Conservation (phyloP, 2,113 vertebrate species). For the Crocuta crocuta region DNA sequence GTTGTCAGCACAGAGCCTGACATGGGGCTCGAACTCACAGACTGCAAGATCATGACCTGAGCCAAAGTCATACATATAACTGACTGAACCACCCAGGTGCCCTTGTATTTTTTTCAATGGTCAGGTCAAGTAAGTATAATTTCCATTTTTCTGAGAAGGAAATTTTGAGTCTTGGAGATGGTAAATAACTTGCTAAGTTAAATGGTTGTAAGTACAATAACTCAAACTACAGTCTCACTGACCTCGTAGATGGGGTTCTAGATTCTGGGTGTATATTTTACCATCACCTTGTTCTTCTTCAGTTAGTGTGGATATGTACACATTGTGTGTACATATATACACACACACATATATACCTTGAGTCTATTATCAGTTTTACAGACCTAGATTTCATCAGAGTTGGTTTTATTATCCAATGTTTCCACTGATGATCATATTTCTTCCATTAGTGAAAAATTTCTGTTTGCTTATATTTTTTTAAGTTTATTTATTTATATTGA, state of each 20-base stretch:
- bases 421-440: not conserved
- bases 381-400: not conserved
- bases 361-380: not conserved
- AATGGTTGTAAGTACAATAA: not conserved
- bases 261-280: not conserved
- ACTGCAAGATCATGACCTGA: too few relatives aligned
- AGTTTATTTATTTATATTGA: too few relatives aligned
- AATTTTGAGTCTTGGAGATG: not conserved
- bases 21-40: too few relatives aligned
- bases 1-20: too few relatives aligned
- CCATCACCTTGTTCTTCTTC: not conserved
- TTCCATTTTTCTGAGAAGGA: not conserved
- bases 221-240: not conserved
- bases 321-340: too few relatives aligned
- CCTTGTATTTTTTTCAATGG: not conserved
- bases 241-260: not conserved
- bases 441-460: not conserved
- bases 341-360: not conserved
- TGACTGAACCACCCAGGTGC: too few relatives aligned
- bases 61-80: too few relatives aligned
- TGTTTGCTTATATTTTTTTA: not conserved
- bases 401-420: not conserved
- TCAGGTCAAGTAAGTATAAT: not conserved
- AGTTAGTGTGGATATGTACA: not conserved
- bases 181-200: not conserved